Conservation (phyloP, 2,888 invertebrate genomes). For the Criorhina ranunculi region DNA sequence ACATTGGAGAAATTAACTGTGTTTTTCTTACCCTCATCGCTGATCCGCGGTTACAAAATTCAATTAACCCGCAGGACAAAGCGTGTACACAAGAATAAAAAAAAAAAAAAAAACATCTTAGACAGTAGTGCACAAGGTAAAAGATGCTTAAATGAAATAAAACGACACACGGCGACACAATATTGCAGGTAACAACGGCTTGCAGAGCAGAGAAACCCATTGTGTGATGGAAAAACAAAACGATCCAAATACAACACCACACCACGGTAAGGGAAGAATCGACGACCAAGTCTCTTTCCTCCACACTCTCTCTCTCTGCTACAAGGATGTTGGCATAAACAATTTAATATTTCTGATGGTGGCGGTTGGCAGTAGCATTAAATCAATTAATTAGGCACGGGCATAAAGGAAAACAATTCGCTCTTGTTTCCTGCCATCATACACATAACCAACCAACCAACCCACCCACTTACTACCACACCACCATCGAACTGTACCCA, state of each 20-base stretch:
- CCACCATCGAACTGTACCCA: neutral
- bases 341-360: conserved; percentile 45
- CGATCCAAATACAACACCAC: too few species aligned
- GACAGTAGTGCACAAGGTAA: neutral
- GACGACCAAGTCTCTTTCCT: neutral
- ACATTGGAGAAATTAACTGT: conserved; percentile 10
- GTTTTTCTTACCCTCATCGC: neutral
- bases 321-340: conserved; percentile 48
- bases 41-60: conserved; percentile 12
- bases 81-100: neutral
- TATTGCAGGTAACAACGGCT: conserved; percentile 11
- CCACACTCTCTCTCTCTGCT: too few species aligned
- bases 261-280: too few species aligned
- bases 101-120: conserved; percentile 15
- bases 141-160: conserved; percentile 24
- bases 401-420: conserved; percentile 26
- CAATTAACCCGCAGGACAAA: conserved; percentile 27
- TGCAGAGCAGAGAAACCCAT: neutral
- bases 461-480: too few species aligned
- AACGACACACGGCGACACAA: neutral
- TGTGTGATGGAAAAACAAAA: neutral
- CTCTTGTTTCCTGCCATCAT: conserved; percentile 2
- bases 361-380: conserved; percentile 50
- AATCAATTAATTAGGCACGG: conserved; percentile 54
- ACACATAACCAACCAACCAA: too few species aligned